phyloP scores from a whole-genome alignment of 1,140 invertebrate genomes.

The Drosophila tani region DNA sequence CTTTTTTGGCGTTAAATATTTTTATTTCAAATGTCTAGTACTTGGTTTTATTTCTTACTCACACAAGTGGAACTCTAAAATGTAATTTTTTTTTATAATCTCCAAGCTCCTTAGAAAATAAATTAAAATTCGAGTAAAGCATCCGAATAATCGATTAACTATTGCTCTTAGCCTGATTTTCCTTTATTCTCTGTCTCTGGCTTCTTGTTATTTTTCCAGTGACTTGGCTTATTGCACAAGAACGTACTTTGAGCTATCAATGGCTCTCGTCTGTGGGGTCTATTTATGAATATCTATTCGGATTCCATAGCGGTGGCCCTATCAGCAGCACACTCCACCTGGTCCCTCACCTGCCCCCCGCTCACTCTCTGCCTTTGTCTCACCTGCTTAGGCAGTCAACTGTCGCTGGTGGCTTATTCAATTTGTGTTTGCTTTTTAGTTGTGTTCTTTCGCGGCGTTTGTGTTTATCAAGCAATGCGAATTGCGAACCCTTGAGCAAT shows the following conservation, averaged over 20 bases:
- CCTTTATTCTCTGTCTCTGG: no score
- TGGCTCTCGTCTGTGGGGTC: neutral
- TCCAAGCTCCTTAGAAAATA: neutral
- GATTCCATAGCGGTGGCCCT: constrained; percentile 5
- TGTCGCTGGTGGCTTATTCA: constrained; percentile 37
- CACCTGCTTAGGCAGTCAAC: constrained; percentile 23
- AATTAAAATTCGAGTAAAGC: neutral
- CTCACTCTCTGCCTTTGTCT: neutral
- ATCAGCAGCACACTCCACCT: constrained; percentile 12
- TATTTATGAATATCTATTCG: constrained; percentile 26
- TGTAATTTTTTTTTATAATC: no score
- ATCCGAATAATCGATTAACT: neutral
- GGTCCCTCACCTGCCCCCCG: neutral
- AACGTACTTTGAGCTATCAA: neutral
- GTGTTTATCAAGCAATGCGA: constrained; percentile 72
- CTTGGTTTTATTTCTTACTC: no score
- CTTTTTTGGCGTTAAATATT: no score
- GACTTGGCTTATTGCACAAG: neutral
- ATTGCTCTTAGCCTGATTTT: neutral
- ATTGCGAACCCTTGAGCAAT: constrained; percentile 72
- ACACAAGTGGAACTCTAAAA: no score
- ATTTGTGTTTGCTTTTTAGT: constrained; percentile 51
- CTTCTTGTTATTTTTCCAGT: neutral
- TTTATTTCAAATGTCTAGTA: no score
- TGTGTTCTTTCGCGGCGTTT: constrained; percentile 15